Conservation (phyloP, 2,797 vertebrate species). For the Chelidonichthys spinosus region DNA sequence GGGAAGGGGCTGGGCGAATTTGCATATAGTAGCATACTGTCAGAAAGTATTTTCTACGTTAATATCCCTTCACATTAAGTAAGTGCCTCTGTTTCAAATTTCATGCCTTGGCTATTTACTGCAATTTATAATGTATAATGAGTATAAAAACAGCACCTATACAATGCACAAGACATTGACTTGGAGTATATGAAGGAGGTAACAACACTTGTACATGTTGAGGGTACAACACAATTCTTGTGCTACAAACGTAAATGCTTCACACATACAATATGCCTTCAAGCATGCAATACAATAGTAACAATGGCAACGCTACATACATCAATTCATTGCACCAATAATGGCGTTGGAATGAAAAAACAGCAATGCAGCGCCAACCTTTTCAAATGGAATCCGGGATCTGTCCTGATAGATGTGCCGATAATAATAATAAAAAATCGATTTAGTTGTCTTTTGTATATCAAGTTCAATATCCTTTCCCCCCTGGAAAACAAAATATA, state of each 20-base stretch:
- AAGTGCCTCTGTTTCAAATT: constrained; percentile 4
- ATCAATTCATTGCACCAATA: background rate
- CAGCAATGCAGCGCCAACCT: background rate
- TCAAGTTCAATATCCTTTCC: no score
- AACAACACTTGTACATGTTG: background rate
- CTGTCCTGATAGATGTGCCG: background rate
- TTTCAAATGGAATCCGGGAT: background rate
- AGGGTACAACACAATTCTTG: background rate
- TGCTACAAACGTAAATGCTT: background rate
- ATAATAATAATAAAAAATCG: no score
- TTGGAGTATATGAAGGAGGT: background rate
- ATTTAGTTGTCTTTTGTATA: no score
- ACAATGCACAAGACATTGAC: background rate
- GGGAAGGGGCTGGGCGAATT: background rate
- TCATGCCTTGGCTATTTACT: background rate
- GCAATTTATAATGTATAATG: background rate
- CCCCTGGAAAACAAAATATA: no score
- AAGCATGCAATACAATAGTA: background rate
- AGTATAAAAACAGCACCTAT: background rate
- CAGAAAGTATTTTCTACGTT: constrained; percentile 15
- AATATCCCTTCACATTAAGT: constrained; percentile 9
- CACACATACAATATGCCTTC: background rate
- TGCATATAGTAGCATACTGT: background rate
- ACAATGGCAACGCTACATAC: background rate
- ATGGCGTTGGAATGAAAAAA: background rate